These are phyloP conservation scores for Uropetala carovei DNA, from an alignment of 2,888 invertebrate genomes.

Conservation along the genomic window DNA sequence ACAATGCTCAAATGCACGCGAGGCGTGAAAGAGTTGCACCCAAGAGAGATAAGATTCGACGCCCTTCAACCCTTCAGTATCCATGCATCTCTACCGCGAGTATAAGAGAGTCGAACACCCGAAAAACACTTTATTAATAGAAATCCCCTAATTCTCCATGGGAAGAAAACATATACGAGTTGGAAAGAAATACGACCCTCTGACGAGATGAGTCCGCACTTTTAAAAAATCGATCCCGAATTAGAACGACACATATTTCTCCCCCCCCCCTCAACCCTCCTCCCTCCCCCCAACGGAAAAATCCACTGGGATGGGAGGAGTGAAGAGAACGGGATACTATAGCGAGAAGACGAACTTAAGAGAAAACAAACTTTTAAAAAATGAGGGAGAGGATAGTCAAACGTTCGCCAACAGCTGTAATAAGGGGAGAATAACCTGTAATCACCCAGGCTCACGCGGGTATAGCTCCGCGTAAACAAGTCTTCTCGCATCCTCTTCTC, in stretches of 20 bases:
- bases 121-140: constrained; percentile 53
- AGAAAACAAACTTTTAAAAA: neutral
- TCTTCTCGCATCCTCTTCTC: neutral
- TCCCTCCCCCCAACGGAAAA: neutral
- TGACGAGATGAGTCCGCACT: neutral
- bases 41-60: no score
- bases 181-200: neutral
- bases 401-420: constrained; percentile 18
- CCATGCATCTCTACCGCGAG: neutral
- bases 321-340: neutral
- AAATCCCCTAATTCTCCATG: neutral
- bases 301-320: no score
- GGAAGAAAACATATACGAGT: neutral
- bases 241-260: neutral
- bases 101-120: neutral
- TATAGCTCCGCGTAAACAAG: neutral
- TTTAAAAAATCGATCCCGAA: neutral
- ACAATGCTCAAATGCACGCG: no score
- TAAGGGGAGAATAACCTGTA: constrained; percentile 8
- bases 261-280: neutral
- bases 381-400: neutral
- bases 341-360: neutral
- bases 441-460: neutral
- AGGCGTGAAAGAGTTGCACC: no score
- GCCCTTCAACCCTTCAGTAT: no score